Evolutionary conservation across 2,797 vertebrate species (phyloP), one percentile per base, ranked within the genome.

Genomic region (Rhinophrynus dorsalis): DNA sequence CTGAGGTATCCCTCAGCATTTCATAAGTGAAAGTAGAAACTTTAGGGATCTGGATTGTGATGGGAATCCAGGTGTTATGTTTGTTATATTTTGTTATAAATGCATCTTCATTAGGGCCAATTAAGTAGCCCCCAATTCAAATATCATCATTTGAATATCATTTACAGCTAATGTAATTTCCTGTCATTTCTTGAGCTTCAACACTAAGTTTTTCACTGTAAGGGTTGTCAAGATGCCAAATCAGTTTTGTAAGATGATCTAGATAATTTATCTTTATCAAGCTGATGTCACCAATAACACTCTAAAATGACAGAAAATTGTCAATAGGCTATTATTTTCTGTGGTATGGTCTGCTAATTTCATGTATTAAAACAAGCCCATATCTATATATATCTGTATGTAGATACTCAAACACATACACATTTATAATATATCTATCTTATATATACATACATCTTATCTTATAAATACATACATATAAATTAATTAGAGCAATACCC

Each of bases 211-310:
- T 30, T 63, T 45, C 32, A 65, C 32, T 73, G 54, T 32, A 33
- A 40, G 44, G 55, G 27, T 54, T 73, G 69, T 52, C 69, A 73
- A 73, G 50, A 73, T 73, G 69, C 38, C 69, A 73, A 66, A 12
- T 51, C 61, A 57, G 47, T 58, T 65, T 58, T 58, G 20, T 20
- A 13, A 64, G 42, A 51, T 23, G 51, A 51, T 65, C 52, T 58
- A 58, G 47, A 23, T 58, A 47, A 72, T 72, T 65, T 65, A 72
- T 72, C 68, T 72, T 65, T 72, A 64, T 72, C 68, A 72, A 65
- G 52, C 33, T 62, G 52, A 57, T 72, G 61, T 42, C 68, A 58
- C 52, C 44, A 42, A 45, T 58, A 50, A 58, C 38, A 58, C 17
- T 32, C 45, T 72, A 9, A 45, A 50, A 64, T 58, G 42, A 30